Conservation (phyloP, 1,140 invertebrate genomes). For the Macrotrachela quadricornifera region DNA sequence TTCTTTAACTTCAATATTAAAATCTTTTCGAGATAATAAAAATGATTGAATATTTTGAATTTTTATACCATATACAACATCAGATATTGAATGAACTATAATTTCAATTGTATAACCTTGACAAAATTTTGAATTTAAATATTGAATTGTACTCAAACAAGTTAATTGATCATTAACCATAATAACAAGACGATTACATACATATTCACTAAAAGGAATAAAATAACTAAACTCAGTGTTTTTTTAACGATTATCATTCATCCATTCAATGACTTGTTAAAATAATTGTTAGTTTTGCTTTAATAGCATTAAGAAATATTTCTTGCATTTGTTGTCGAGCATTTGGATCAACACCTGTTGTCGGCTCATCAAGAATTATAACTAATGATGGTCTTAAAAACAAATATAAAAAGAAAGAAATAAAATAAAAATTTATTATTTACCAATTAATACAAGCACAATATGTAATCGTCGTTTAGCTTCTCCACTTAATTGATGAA, state of each 20-base stretch:
- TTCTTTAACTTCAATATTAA: no score
- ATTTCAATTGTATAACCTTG: slow-evolving; percentile 47
- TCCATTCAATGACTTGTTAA: no score
- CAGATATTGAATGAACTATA: slow-evolving; percentile 12
- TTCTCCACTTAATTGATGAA: slow-evolving; percentile 27
- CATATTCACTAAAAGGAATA: no score
- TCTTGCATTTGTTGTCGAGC: slow-evolving; percentile 42
- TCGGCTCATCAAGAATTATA: slow-evolving; percentile 32
- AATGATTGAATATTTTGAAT: no score
- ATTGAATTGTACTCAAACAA: slow-evolving; percentile 33
- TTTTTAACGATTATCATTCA: no score
- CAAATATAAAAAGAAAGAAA: no score
- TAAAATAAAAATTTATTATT: slow-evolving; percentile 18
- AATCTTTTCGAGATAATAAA: no score
- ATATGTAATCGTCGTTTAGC: slow-evolving; percentile 33
- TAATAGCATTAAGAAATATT: slow-evolving; percentile 16
- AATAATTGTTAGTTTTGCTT: no score
- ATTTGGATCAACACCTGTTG: slow-evolving; percentile 36
- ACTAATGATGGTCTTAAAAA: slow-evolving; percentile 11
- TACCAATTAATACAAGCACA: slow-evolving; percentile 33
- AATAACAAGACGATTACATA: no score
- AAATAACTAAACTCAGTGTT: no score
- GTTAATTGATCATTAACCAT: no score
- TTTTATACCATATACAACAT: no score
- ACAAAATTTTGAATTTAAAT: slow-evolving; percentile 43